Conservation (phyloP, 1,140 invertebrate species). For the Hypsibius dujardini region DNA sequence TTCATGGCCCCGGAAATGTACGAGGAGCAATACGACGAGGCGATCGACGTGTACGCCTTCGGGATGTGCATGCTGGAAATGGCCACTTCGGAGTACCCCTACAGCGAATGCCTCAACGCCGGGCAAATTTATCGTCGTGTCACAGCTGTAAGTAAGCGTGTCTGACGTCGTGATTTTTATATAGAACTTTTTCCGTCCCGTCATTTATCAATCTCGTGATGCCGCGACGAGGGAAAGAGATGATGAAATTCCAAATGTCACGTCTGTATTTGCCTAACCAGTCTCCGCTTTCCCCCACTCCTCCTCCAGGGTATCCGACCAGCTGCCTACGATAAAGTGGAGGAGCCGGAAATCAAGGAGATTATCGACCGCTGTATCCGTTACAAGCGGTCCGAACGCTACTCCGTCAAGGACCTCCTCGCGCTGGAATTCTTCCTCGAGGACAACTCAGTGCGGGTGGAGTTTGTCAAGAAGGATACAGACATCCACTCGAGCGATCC, state of each 20-base stretch:
- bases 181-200: no score
- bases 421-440: conserved; percentile 95
- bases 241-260: background rate
- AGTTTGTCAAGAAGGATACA: conserved; percentile 58
- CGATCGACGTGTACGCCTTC: conserved; percentile 97
- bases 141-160: conserved; percentile 58
- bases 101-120: conserved; percentile 90
- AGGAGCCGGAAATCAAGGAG: conserved; percentile 80
- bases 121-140: conserved; percentile 99
- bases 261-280: background rate
- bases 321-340: conserved; percentile 83
- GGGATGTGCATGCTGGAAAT: conserved; percentile 99
- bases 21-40: conserved; percentile 98
- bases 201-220: background rate
- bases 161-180: conserved; percentile 17
- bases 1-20: conserved; percentile 99
- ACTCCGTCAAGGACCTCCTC: conserved; percentile 73
- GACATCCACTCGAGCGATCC: conserved; percentile 30
- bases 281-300: conserved; percentile 26
- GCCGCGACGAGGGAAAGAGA: background rate
- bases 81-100: conserved; percentile 99
- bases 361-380: conserved; percentile 92
- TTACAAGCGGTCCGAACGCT: conserved; percentile 70
- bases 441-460: conserved; percentile 68
- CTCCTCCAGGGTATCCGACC: conserved; percentile 70